A percentile compares a stretch with the other conserved stretches of the same genome.
phyloP scores from a whole-genome alignment of 2,888 invertebrate species.

The Mactromeris polynyma region DNA sequence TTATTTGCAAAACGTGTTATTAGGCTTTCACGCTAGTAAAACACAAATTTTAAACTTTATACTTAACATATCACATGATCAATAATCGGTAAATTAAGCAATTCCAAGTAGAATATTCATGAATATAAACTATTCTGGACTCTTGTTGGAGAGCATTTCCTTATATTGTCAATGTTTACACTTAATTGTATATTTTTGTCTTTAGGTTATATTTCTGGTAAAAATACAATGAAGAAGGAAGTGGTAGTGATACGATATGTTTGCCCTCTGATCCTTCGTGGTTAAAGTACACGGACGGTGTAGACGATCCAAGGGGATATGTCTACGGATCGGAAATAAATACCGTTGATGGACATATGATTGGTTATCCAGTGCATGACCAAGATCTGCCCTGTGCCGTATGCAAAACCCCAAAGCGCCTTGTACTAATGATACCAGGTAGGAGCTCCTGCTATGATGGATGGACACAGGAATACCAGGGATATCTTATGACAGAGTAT shows the following conservation, averaged over 20 bases:
- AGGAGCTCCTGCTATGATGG: constrained; percentile 57
- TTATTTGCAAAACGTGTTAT: too few species aligned
- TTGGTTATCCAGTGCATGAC: neutral
- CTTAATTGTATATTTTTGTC: too few species aligned
- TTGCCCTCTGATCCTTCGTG: constrained; percentile 51
- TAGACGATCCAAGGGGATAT: neutral
- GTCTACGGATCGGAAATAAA: constrained; percentile 58
- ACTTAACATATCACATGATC: too few species aligned
- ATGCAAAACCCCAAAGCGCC: constrained; percentile 32
- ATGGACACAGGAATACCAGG: constrained; percentile 70
- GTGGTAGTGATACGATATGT: constrained; percentile 50
- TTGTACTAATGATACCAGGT: constrained; percentile 43
- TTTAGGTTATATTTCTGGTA: constrained; percentile 59
- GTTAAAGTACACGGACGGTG: constrained; percentile 37
- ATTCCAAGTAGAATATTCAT: too few species aligned
- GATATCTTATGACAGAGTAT: constrained; percentile 66
- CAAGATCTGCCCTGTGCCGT: constrained; percentile 55
- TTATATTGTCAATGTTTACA: too few species aligned
- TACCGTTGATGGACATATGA: neutral
- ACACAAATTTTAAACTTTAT: too few species aligned
- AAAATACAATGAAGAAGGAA: constrained; percentile 34
- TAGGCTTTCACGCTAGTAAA: too few species aligned
- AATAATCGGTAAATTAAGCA: too few species aligned
- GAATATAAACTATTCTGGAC: too few species aligned
- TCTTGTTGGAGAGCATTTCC: too few species aligned